Evolutionary conservation across 2,888 invertebrate species (phyloP), one percentile per base, ranked within the genome.

Genomic region (Tanypteryx hageni): DNA sequence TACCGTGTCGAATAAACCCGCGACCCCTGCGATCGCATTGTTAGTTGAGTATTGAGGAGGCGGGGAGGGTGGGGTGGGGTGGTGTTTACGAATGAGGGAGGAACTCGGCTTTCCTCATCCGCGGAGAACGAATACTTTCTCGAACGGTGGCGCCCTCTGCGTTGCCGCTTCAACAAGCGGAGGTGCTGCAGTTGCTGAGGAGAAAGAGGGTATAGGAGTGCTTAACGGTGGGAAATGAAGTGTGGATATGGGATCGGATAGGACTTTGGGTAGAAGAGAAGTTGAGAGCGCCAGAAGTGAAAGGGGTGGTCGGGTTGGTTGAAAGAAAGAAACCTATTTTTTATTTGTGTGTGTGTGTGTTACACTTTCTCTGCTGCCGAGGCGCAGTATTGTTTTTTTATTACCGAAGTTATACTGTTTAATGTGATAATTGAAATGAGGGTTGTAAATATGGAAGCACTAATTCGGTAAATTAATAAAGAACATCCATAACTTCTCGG

Each of bases 141-240:
- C 56, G 83, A 83, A 83, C 83, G 57, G n/a, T 18, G 57, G 18
- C 83, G 44, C 44, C 57, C 57, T 57, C 83, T 44, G 56, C 44
- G 83, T 83, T 83, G 83, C 83, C 83, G 83, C 83, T 83, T 57
- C 56, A 56, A 57, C 83, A 56, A 57, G 83, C 83, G 57, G 83
- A 83, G 83, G 56, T 57, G 83, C 83, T 16, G 83, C 83, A 83
- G 56, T 57, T 44, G 44, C n/a, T 44, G 56, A 44, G 82, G 83
- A 83, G 83, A 44, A n/a, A 56, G 83, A 57, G 57, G 57, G 18
- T n/a, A 44, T 44, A 57, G 83, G 31, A 57, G 18, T 57, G 57
- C 83, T 83, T 83, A 56, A 83, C 83, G n/a, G 83, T 56, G 82
- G 83, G 83, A 57, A 83, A 83, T 83, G 83, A 83, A 83, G 83